These are phyloP conservation scores for Xestobium rufovillosum DNA, from an alignment of 2,888 invertebrate species.

Conservation along the genomic window DNA sequence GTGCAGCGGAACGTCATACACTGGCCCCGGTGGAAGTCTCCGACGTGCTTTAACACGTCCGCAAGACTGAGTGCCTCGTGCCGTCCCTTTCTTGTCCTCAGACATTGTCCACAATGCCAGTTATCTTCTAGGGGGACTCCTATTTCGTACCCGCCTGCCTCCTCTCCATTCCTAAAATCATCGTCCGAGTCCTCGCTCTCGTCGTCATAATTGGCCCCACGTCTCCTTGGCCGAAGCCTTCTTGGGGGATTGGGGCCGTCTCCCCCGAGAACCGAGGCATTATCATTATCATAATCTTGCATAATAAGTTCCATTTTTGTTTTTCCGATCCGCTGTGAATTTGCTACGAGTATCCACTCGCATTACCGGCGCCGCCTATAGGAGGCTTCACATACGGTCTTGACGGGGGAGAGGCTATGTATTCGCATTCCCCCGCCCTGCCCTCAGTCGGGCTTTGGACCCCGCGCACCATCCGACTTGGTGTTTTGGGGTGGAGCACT, in stretches of 20 bases:
- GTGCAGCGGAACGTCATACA: not conserved
- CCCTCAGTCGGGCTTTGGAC: too few relatives aligned
- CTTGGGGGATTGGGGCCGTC: not conserved
- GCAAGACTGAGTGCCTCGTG: not conserved
- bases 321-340: not conserved
- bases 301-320: not conserved
- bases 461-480: too few relatives aligned
- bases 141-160: not conserved
- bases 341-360: not conserved
- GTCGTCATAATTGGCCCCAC: not conserved
- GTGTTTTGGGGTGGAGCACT: too few relatives aligned
- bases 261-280: not conserved
- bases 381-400: constrained; percentile 1
- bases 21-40: not conserved
- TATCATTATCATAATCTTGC: not conserved
- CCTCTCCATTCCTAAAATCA: not conserved
- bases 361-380: not conserved
- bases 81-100: not conserved
- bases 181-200: too few relatives aligned
- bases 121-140: not conserved
- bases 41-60: not conserved
- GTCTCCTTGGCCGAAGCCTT: not conserved
- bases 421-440: constrained; percentile 2
- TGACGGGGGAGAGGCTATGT: constrained; percentile 2
- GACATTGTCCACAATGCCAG: not conserved